Base-by-base conservation (phyloP, 2,888 invertebrate genomes). In the Melolontha melolontha region DNA sequence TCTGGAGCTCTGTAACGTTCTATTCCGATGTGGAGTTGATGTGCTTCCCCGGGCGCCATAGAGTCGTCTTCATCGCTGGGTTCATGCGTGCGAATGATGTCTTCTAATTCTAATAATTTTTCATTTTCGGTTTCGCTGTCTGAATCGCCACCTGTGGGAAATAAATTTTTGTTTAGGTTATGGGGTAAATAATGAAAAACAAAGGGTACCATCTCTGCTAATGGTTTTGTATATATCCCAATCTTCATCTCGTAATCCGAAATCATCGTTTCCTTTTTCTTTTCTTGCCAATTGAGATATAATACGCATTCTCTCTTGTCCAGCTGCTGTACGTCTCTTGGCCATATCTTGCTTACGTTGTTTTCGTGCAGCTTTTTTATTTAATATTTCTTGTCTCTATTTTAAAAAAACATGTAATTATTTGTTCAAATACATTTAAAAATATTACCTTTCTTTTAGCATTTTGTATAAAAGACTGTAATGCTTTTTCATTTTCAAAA, bases 181-280 rank as follows among this genome's bases (percentile, higher is more conserved):
- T 5, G 5, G 6, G 34, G 7, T 34, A 34, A 2, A 6, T 34
- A 34, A 1, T 34, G 8, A 34, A 34, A 6, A 6, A 6, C 34
- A 34, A 6, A 6, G 6, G 34, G n/a, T 74, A 81, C 82, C 83
- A 79, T 90, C 89, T 77, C 87, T 85, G 76, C 89, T 92, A 64
- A 97, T 94, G 22, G 90, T 93, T 84, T 97, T 97, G 79, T 97
- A 97, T 1, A 97, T 96, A 83, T 97, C 96, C 97, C 97, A 97
- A 81, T 97, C 97, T 78, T 95, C 95, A 82, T 97, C 97, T 75
- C 95, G 88, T 85, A 93, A 90, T 34, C 97, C 97, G 85, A 97
- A 97, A 81, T 97, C 96, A 78, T 96, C 96, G 70, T 91, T 90
- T 74, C 92, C 88, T 76, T 90, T 91, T 76, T 91, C 91, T 77